A percentile compares a stretch with the other conserved stretches of the same genome.
Evolutionary conservation across 2,888 invertebrate species (phyloP).

Genomic region (Drosophila affinis): DNA sequence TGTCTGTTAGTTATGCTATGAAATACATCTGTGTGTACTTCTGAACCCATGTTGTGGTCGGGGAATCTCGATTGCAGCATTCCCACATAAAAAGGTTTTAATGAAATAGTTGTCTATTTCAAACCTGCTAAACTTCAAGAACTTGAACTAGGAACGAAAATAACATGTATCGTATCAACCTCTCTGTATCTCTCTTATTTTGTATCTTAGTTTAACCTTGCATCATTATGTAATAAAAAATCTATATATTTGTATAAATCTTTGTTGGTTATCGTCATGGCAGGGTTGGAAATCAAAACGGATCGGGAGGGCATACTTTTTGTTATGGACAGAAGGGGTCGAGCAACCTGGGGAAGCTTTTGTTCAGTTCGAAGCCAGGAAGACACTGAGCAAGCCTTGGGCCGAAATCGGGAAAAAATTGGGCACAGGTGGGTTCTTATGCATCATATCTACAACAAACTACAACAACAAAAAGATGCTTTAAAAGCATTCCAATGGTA

Average conservation of each 20-base stretch:
- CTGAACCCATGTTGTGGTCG: constrained; percentile 24
- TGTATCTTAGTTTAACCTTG: constrained; percentile 56
- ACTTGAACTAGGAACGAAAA: constrained; percentile 14
- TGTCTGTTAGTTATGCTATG: not conserved
- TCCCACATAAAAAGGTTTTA: constrained; percentile 6
- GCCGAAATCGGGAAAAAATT: constrained; percentile 99
- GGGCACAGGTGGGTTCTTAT: constrained; percentile 97
- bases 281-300: constrained; percentile 98
- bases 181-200: constrained; percentile 56
- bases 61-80: constrained; percentile 25
- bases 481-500: constrained; percentile 58
- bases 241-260: constrained; percentile 79
- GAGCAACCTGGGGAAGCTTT: constrained; percentile 99
- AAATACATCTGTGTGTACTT: constrained; percentile 4
- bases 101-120: constrained; percentile 10
- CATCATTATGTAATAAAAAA: constrained; percentile 55
- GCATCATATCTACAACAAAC: constrained; percentile 66
- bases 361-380: constrained; percentile 99
- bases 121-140: constrained; percentile 21
- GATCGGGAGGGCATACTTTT: constrained; percentile 99
- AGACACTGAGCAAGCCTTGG: constrained; percentile 98
- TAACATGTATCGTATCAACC: constrained; percentile 34
- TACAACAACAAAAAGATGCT: constrained; percentile 46
- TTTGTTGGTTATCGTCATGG: constrained; percentile 85
- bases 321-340: constrained; percentile 98